Percentiles rank a stretch among this genome's conserved stretches.
These are phyloP conservation scores for Sarcophaga peregrina DNA, from an alignment of 1,140 invertebrate genomes.

Conservation along the genomic window DNA sequence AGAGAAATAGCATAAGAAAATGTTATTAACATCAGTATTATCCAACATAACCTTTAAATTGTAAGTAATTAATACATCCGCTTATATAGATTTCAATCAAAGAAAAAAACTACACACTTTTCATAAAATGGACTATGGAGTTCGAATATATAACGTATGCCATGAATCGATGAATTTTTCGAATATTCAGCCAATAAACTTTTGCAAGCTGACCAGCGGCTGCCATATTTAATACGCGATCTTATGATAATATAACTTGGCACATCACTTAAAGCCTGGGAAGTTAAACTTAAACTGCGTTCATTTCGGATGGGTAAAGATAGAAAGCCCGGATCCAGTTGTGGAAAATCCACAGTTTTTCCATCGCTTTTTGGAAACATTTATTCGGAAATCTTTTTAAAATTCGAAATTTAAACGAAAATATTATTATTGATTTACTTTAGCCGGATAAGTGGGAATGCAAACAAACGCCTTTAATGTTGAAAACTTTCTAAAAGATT, in stretches of 20 bases:
- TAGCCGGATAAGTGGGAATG: background rate
- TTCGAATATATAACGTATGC: conserved; percentile 65
- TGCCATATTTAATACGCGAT: conserved; percentile 61
- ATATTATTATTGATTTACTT: too few species aligned
- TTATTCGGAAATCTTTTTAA: background rate
- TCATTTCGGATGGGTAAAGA: background rate
- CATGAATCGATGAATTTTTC: conserved; percentile 64
- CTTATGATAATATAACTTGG: conserved; percentile 56
- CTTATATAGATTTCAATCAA: background rate
- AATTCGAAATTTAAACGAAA: too few species aligned
- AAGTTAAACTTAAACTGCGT: conserved; percentile 13
- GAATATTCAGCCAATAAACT: conserved; percentile 65
- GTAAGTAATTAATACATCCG: background rate
- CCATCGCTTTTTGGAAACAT: too few species aligned
- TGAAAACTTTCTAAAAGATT: background rate
- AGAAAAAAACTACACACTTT: conserved; percentile 51
- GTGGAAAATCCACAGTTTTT: background rate
- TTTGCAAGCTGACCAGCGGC: conserved; percentile 57
- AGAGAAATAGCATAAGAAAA: conserved; percentile 63
- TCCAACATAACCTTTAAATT: conserved; percentile 57
- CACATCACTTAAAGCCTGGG: conserved; percentile 54
- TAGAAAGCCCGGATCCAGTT: background rate
- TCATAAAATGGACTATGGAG: conserved; percentile 63
- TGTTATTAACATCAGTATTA: conserved; percentile 58
- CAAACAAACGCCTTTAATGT: background rate